Percentiles rank a stretch among this genome's conserved stretches.
Evolutionary conservation across 2,113 vertebrate species (phyloP).

Genomic region (Sterrhoptilus dennistouni): DNA sequence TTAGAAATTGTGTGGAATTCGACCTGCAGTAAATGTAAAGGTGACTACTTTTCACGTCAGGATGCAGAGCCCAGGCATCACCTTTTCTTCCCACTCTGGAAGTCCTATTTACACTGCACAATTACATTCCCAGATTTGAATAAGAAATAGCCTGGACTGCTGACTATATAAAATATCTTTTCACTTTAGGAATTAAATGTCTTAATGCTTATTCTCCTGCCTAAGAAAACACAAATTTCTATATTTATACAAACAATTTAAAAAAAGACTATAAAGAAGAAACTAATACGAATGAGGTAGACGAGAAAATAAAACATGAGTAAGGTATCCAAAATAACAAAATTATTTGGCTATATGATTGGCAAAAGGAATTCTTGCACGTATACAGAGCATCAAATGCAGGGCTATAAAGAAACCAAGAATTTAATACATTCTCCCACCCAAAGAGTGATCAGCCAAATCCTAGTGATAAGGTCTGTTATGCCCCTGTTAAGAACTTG

Average conservation of each 20-base stretch:
- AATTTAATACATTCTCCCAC: neutral
- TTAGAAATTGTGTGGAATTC: neutral
- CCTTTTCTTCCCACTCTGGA: neutral
- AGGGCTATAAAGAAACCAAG: neutral
- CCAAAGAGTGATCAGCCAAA: neutral
- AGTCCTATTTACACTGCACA: neutral
- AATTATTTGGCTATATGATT: neutral
- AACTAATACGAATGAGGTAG: neutral
- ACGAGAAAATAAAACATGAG: neutral
- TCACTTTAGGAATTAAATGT: neutral
- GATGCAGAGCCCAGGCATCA: neutral
- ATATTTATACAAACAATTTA: neutral
- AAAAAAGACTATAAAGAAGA: neutral
- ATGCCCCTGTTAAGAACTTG: neutral
- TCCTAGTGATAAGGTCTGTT: neutral
- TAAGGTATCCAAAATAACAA: neutral
- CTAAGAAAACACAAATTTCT: neutral
- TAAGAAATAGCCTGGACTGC: neutral
- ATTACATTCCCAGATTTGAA: neutral
- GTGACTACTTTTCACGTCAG: neutral
- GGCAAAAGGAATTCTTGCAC: neutral
- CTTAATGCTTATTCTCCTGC: neutral
- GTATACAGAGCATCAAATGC: neutral
- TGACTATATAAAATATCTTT: neutral
- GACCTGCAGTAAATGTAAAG: neutral